A percentile compares a stretch with the other conserved stretches of the same genome.
Evolutionary conservation across 2,888 invertebrate genomes (phyloP).

Genomic region (Spisula subtruncata): DNA sequence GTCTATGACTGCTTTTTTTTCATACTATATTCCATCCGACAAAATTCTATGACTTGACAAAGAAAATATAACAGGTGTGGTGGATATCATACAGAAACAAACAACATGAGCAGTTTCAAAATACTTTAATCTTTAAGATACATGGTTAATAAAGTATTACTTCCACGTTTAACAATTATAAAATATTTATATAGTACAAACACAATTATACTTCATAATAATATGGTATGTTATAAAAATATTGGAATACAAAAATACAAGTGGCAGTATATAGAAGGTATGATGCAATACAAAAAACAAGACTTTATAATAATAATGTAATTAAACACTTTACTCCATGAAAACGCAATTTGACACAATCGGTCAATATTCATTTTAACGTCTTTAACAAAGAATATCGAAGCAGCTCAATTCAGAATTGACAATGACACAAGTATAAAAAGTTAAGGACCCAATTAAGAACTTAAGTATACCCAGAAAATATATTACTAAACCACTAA

Average conservation of each 20-base stretch:
- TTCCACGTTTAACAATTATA: conserved; percentile 8
- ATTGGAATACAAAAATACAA: not conserved
- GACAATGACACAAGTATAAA: not conserved
- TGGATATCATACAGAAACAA: too few relatives aligned
- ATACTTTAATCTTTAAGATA: conserved; percentile 27
- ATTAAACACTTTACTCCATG: not conserved
- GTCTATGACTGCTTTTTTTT: too few relatives aligned
- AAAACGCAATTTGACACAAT: not conserved
- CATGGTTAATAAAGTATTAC: conserved; percentile 26
- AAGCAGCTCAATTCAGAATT: not conserved
- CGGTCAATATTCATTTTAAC: too few relatives aligned
- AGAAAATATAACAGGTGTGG: too few relatives aligned
- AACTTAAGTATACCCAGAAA: not conserved
- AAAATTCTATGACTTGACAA: too few relatives aligned
- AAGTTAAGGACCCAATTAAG: not conserved
- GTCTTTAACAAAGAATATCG: too few relatives aligned
- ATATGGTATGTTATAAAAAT: not conserved
- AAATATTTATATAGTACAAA: conserved; percentile 1
- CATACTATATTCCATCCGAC: too few relatives aligned
- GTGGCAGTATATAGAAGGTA: conserved; percentile 6
- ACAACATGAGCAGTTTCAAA: not conserved
- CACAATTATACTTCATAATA: conserved; percentile 2
- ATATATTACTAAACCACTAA: not conserved
- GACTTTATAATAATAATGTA: not conserved
- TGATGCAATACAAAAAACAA: not conserved